These are phyloP conservation scores for Cardiocondyla obscurior DNA, from an alignment of 1,140 invertebrate genomes.

Conservation along the genomic window DNA sequence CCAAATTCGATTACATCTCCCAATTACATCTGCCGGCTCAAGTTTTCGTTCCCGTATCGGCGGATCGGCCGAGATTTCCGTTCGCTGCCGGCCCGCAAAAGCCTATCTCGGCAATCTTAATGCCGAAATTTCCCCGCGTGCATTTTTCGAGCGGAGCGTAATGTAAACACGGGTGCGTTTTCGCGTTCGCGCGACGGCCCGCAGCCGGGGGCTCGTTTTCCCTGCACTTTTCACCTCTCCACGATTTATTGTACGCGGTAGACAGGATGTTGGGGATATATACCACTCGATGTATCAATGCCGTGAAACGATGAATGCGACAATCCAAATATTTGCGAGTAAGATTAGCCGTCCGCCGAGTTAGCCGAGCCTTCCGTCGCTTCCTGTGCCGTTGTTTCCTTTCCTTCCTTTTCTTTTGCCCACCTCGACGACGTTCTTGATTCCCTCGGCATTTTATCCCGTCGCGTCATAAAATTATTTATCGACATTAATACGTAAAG, in stretches of 20 bases:
- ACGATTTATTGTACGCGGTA: constrained; percentile 5
- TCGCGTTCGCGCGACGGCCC: constrained; percentile 12
- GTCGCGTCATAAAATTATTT: background rate
- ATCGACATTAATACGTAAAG: background rate
- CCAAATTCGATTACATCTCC: constrained; percentile 25
- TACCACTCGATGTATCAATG: constrained; percentile 80
- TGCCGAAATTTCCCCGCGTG: constrained; percentile 70
- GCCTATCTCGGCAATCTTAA: constrained; percentile 76
- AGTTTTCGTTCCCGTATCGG: constrained; percentile 39
- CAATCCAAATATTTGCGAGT: constrained; percentile 84
- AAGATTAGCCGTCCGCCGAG: constrained; percentile 77
- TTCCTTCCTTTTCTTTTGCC: background rate
- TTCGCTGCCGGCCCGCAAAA: constrained; percentile 28
- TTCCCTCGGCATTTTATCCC: constrained; percentile 52
- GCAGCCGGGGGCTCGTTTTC: constrained; percentile 40
- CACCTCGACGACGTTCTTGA: background rate
- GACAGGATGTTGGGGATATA: constrained; percentile 26
- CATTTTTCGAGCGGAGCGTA: constrained; percentile 57
- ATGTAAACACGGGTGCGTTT: constrained; percentile 64
- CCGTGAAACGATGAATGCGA: constrained; percentile 79
- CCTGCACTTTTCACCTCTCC: constrained; percentile 55
- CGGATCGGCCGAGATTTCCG: constrained; percentile 59
- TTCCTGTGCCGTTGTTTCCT: constrained; percentile 69
- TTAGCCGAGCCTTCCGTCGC: constrained; percentile 52
- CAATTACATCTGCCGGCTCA: constrained; percentile 63